Evolutionary conservation across 2,113 vertebrate species (phyloP), one percentile per base, ranked within the genome.

Genomic region (Collichthys lucidus): DNA sequence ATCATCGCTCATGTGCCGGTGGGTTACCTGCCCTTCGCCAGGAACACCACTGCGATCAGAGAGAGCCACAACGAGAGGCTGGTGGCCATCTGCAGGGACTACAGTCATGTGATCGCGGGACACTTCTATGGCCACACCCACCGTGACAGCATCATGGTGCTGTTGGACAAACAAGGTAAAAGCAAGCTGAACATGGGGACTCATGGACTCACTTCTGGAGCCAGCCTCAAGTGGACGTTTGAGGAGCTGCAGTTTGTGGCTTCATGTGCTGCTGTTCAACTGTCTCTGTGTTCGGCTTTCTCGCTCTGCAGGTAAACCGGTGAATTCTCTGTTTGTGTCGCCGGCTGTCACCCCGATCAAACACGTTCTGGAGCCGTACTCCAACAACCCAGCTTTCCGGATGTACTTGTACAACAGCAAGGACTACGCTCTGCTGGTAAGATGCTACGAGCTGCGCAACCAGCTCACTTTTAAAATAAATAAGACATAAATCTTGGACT

Each of bases 41-140:
- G 40, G 56, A 90, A 89, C 77, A 95, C 66, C 75, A 94, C 97
- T 0, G 96, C 97, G 5, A 73, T 98, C 1, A 94, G 96, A 77
- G 71, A 93, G 53, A 57, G 50, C 26, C 93, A 97, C 91, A 99
- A 99, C 65, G 96, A 98, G 86, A 95, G 91, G 71, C 91, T 99
- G 83, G 92, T 99, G 46, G 79, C 89, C 76, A 97, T 98, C 88
- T 97, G 97, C 86, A 95, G 96, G 86, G 93, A 86, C 62, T 96
- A 97, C 94, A 97, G 96, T 20, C 83, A 87, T 5, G 79, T 99
- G 65, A 96, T 99, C 60, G 92, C 73, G 0, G 97, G 97, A 14
- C 98, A 99, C 6, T 99, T 99, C 94, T 99, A 96, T 35, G 98
- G 98, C 67, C 98, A 99, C 90, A 98, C 96, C 19, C 98, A 99